Percentiles rank a stretch among this genome's conserved stretches.
phyloP scores from a whole-genome alignment of 1,140 invertebrate genomes.

The Pygmarrhopalites habei region DNA sequence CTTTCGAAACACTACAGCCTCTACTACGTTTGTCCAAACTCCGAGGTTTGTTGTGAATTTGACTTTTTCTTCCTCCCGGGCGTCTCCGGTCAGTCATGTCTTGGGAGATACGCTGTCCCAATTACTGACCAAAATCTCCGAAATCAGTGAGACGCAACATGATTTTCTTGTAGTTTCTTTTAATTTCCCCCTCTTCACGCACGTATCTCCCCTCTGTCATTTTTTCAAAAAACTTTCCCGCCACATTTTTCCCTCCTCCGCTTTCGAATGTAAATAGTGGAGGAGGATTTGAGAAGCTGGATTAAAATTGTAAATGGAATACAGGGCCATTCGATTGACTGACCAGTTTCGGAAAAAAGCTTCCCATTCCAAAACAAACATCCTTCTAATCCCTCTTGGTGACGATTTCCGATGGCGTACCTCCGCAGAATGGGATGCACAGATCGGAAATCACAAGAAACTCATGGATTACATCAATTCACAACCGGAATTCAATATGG shows the following conservation, averaged over 20 bases:
- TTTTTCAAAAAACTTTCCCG: neutral
- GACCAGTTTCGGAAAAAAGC: conserved; percentile 95
- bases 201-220: neutral
- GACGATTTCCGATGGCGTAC: conserved; percentile 94
- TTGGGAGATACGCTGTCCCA: too few relatives aligned
- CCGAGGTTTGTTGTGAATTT: too few relatives aligned
- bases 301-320: neutral
- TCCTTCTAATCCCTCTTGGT: conserved; percentile 81
- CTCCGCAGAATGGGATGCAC: conserved; percentile 82
- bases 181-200: too few relatives aligned
- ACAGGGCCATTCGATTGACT: neutral
- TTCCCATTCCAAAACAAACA: conserved; percentile 80
- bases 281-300: neutral
- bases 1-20: too few relatives aligned
- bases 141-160: too few relatives aligned
- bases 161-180: too few relatives aligned
- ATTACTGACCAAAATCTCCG: too few relatives aligned
- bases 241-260: neutral
- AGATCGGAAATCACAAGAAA: conserved; percentile 85
- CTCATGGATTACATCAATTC: conserved; percentile 90
- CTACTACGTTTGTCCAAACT: too few relatives aligned
- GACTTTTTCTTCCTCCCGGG: too few relatives aligned
- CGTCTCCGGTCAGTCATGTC: too few relatives aligned
- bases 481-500: conserved; percentile 68
- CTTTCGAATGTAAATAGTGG: neutral